Conservation (phyloP, 2,113 vertebrate species). For the Labeo rohita region DNA sequence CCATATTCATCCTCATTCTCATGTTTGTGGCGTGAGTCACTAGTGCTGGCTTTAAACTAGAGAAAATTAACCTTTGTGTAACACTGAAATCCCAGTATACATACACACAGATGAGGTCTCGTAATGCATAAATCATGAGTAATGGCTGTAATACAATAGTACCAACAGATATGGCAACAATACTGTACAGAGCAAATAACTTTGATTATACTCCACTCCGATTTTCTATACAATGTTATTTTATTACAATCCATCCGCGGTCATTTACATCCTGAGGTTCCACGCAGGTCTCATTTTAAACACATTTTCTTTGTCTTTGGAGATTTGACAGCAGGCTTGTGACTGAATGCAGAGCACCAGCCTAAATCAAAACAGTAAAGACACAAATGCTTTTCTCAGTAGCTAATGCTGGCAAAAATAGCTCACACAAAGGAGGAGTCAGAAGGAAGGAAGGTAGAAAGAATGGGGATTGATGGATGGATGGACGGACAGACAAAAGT, state of each 20-base stretch:
- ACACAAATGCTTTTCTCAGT: neutral
- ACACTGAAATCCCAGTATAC: conserved; percentile 15
- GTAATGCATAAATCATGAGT: neutral
- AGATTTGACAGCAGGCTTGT: neutral
- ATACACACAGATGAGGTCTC: conserved; percentile 11
- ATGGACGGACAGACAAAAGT: neutral
- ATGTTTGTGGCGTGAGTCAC: conserved; percentile 45
- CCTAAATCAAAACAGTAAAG: neutral
- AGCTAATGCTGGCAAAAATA: neutral
- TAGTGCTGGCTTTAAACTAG: conserved; percentile 4
- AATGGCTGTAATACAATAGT: conserved; percentile 27
- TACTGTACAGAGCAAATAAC: neutral
- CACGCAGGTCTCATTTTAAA: neutral
- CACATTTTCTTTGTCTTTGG: neutral
- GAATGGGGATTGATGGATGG: neutral
- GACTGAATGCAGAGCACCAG: neutral
- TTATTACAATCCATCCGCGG: neutral
- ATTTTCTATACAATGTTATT: conserved; percentile 13
- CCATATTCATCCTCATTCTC: conserved; percentile 4
- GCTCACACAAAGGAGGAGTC: neutral
- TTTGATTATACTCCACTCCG: neutral
- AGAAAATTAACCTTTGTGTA: conserved; percentile 25
- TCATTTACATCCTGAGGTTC: neutral
- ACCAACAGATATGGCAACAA: conserved; percentile 13
- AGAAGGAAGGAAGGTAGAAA: neutral